Evolutionary conservation across 2,888 invertebrate genomes (phyloP).

Genomic region (Octodonta nipae): DNA sequence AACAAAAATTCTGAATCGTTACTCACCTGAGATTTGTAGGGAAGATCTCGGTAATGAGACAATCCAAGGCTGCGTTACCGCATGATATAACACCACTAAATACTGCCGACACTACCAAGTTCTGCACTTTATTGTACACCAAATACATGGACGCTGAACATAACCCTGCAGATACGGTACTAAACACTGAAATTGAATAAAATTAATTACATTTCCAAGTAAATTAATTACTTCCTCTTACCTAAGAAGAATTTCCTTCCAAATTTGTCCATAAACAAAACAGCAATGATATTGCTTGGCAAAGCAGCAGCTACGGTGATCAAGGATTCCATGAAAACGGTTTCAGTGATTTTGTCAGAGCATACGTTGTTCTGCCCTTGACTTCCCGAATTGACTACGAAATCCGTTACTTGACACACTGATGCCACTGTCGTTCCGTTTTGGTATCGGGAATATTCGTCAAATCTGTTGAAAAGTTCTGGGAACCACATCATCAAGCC

Average conservation of each 20-base stretch:
- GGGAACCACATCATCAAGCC: conserved; percentile 97
- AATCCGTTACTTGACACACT: conserved; percentile 65
- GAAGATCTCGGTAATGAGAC: conserved; percentile 84
- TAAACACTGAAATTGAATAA: conserved; percentile 50
- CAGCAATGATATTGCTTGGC: conserved; percentile 73
- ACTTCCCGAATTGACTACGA: conserved; percentile 51
- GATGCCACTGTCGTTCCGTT: conserved; percentile 48
- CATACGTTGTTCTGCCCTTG: conserved; percentile 47
- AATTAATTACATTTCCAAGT: conserved; percentile 3
- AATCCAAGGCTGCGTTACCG: conserved; percentile 81
- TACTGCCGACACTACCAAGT: conserved; percentile 68
- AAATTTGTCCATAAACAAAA: conserved; percentile 67
- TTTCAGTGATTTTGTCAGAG: conserved; percentile 57
- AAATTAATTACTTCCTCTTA: conserved; percentile 25
- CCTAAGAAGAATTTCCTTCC: conserved; percentile 75
- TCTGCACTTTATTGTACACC: conserved; percentile 69
- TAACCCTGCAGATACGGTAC: conserved; percentile 70
- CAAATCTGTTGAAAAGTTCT: conserved; percentile 81
- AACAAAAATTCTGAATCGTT: too few species aligned
- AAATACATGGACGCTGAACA: conserved; percentile 77
- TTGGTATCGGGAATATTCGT: conserved; percentile 59
- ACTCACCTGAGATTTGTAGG: conserved; percentile 76
- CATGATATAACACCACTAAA: conserved; percentile 81
- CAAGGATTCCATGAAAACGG: conserved; percentile 73
- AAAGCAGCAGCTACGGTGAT: conserved; percentile 77